phyloP scores from a whole-genome alignment of 2,797 vertebrate species.

The Falco novaeseelandiae region DNA sequence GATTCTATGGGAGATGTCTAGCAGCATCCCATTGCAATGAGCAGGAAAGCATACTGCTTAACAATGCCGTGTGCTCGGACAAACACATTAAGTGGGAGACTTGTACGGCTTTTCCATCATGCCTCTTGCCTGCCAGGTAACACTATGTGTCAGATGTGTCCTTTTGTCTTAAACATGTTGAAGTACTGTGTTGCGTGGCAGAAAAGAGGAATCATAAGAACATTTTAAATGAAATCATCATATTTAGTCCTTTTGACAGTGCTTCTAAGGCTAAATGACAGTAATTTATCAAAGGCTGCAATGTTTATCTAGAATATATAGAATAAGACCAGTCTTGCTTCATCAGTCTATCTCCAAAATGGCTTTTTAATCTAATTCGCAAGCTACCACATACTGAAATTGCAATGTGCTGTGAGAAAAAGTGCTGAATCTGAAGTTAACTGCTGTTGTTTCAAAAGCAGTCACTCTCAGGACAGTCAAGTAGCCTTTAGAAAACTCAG shows the following conservation, averaged over 20 bases:
- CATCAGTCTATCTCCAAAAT: neutral
- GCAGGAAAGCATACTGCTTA: neutral
- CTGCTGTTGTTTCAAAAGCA: slow-evolving; percentile 66
- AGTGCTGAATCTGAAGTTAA: slow-evolving; percentile 47
- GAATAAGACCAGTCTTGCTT: neutral
- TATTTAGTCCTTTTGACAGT: neutral
- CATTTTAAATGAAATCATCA: neutral
- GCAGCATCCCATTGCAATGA: neutral
- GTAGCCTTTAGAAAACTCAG: slow-evolving; percentile 27
- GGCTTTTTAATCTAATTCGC: slow-evolving; percentile 1
- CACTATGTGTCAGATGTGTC: neutral
- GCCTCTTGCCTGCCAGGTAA: neutral
- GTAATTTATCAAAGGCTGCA: neutral
- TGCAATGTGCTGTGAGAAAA: slow-evolving; percentile 43
- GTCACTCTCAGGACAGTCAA: slow-evolving; percentile 47
- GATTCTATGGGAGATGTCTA: neutral
- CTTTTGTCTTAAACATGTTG: neutral
- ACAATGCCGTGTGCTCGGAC: neutral
- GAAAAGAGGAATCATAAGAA: neutral
- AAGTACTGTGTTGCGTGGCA: neutral
- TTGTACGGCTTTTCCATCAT: neutral
- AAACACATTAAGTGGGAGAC: neutral
- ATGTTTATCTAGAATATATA: neutral
- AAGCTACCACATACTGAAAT: slow-evolving; percentile 53
- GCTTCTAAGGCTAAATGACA: neutral